Base-by-base conservation (phyloP, 2,113 vertebrate species). In the Anolis sagrei region DNA sequence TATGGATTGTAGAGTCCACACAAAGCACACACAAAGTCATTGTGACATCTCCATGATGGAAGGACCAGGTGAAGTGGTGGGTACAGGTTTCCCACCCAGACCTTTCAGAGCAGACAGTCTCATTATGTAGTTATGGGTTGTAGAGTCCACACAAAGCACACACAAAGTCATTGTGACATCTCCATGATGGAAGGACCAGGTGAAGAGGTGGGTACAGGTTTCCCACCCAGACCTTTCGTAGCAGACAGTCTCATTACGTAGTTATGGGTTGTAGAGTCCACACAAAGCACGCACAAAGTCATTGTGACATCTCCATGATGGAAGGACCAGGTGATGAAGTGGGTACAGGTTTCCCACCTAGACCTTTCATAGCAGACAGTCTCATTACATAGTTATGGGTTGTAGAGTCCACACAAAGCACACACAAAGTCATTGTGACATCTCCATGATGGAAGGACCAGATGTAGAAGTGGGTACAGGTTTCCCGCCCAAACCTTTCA, bases 371-470 rank as follows among this genome's bases (percentile, higher is more conserved):
- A 54, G 10, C 16, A 14, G 51, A 13, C 16, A n/a, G n/a, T n/a
- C n/a, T n/a, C n/a, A n/a, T n/a, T n/a, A n/a, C n/a, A 14, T 54
- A 54, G 51, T 14, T 54, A 14, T 54, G 51, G n/a, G n/a, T n/a
- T n/a, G n/a, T n/a, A n/a, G n/a, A 44, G 62, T 51, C 74, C 21
- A 39, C 0, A 0, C 10, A n/a, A n/a, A n/a, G n/a, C n/a, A n/a
- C n/a, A n/a, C n/a, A n/a, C n/a, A 62, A 64, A 64, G 90, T 49
- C 62, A 78, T 66, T 62, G 70, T 61, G 75, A 75, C 84, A 86
- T 69, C 90, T 89, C 70, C 9, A 48, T 13, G 89, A 73, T 79
- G 83, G 85, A 79, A 82, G 93, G 85, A 51, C 49, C 76, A 84
- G 49, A 0, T 0, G 73, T 73, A 88, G 0, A 0, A 1, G 58